Percentiles rank a stretch among this genome's conserved stretches.
phyloP scores from a whole-genome alignment of 2,797 vertebrate genomes.

The Acridotheres tristis region DNA sequence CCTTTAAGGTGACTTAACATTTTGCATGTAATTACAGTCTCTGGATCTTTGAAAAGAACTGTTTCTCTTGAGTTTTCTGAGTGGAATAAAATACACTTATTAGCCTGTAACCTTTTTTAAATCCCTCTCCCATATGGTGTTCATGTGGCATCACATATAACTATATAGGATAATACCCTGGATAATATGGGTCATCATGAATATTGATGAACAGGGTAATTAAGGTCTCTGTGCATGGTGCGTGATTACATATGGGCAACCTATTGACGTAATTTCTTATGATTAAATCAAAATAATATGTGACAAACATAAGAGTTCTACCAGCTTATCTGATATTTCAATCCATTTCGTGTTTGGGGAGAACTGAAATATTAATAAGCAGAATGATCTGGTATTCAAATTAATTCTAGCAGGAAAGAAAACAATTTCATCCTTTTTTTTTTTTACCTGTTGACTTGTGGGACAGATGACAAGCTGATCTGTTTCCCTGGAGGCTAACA shows the following conservation, averaged over 20 bases:
- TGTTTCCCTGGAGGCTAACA: slow-evolving; percentile 15
- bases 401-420: neutral
- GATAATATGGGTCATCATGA: neutral
- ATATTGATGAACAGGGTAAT: slow-evolving; percentile 23
- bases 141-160: slow-evolving; percentile 24
- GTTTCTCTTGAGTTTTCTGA: slow-evolving; percentile 21
- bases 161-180: slow-evolving; percentile 7
- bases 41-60: neutral
- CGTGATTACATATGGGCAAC: neutral
- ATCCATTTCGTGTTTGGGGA: slow-evolving; percentile 14
- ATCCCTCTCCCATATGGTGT: neutral
- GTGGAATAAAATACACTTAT: slow-evolving; percentile 30
- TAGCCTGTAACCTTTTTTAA: slow-evolving; percentile 32
- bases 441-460: neutral
- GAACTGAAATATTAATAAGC: slow-evolving; percentile 45
- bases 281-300: slow-evolving; percentile 19
- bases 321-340: neutral
- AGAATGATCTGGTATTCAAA: neutral
- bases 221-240: neutral
- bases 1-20: slow-evolving; percentile 33
- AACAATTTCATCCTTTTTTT: neutral
- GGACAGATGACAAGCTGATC: slow-evolving; percentile 5
- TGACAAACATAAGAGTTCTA: neutral
- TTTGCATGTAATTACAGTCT: slow-evolving; percentile 9
- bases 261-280: neutral